phyloP scores from a whole-genome alignment of 2,797 vertebrate species.

The Parambassis ranga region DNA sequence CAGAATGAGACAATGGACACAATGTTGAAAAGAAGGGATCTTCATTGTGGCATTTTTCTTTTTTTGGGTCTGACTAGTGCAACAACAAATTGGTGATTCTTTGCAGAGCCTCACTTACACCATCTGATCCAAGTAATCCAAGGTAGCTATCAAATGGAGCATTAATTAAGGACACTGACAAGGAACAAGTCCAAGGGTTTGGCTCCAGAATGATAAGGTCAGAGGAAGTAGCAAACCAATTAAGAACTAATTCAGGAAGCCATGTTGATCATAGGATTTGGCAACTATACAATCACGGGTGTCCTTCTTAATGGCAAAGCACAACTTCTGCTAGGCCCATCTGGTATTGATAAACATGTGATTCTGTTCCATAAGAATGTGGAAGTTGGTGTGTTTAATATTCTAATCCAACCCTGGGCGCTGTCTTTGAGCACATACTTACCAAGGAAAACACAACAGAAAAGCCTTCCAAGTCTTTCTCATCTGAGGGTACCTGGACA shows the following conservation, averaged over 20 bases:
- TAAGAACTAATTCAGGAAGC: not conserved
- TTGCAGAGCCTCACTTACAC: no score
- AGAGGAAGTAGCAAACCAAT: constrained; percentile 10
- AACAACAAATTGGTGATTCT: no score
- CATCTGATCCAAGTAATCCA: no score
- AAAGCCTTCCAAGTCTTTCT: not conserved
- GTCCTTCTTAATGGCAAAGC: constrained; percentile 25
- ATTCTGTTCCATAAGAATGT: not conserved
- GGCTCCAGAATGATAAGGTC: not conserved
- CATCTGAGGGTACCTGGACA: not conserved
- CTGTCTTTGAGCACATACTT: constrained; percentile 21
- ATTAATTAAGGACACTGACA: constrained; percentile 9
- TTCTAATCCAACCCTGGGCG: constrained; percentile 21
- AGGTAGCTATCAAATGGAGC: not conserved
- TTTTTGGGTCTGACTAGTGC: no score
- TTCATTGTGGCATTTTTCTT: no score
- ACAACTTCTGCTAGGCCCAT: not conserved
- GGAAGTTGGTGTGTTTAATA: constrained; percentile 21
- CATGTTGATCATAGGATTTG: constrained; percentile 1
- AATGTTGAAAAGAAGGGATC: no score
- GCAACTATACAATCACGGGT: constrained; percentile 12
- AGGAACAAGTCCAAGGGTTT: not conserved
- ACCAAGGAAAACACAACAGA: not conserved
- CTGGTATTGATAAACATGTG: constrained; percentile 8
- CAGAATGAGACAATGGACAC: no score